A percentile compares a stretch with the other conserved stretches of the same genome.
These are phyloP conservation scores for Danaus plexippus DNA, from an alignment of 1,140 invertebrate genomes.

Conservation along the genomic window DNA sequence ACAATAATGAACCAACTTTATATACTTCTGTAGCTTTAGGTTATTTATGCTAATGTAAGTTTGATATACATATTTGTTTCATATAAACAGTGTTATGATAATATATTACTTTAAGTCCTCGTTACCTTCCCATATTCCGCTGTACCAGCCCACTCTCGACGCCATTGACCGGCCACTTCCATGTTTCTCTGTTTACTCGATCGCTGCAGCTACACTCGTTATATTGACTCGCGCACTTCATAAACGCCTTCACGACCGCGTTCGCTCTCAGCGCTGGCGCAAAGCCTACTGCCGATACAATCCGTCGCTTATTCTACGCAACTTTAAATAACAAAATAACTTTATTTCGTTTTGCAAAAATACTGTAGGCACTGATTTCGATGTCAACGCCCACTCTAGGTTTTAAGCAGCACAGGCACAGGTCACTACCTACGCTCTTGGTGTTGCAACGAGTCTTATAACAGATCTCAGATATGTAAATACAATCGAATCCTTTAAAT, in stretches of 20 bases:
- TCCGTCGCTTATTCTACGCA: conserved; percentile 40
- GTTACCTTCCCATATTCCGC: conserved; percentile 68
- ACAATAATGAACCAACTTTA: no score
- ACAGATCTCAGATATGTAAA: no score
- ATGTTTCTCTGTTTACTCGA: conserved; percentile 41
- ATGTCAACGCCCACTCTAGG: conserved; percentile 58
- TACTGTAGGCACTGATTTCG: conserved; percentile 46
- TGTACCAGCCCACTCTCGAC: conserved; percentile 62
- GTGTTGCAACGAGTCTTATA: conserved; percentile 23
- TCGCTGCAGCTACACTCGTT: conserved; percentile 65
- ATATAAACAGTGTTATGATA: no score
- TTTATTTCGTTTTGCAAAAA: conserved; percentile 61
- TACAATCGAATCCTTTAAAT: no score
- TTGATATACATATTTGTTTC: no score
- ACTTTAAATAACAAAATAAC: conserved; percentile 17
- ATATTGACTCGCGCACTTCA: conserved; percentile 32
- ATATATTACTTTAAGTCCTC: background rate
- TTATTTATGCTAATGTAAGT: no score
- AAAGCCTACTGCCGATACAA: conserved; percentile 44
- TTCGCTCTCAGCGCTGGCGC: conserved; percentile 43
- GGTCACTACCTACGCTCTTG: conserved; percentile 41
- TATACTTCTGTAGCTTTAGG: no score
- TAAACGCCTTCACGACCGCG: conserved; percentile 46
- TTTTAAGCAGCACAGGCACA: conserved; percentile 45
- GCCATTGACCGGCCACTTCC: conserved; percentile 66